Evolutionary conservation across 2,888 invertebrate species (phyloP), one percentile per base, ranked within the genome.

Genomic region (Dryomyza anilis): DNA sequence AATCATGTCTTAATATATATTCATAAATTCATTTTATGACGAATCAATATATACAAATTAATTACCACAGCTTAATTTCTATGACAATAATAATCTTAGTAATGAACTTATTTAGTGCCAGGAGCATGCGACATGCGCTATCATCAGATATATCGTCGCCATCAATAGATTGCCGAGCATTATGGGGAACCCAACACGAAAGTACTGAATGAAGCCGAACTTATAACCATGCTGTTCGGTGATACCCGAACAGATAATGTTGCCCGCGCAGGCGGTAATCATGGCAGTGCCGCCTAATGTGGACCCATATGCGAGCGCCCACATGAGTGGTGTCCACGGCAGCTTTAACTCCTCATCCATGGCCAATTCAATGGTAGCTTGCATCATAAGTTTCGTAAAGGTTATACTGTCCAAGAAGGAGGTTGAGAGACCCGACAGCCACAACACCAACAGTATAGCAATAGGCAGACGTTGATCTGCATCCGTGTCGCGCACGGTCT

Each of bases 201-300:
- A 90, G 84, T 92, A 95, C 74, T 93, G 88, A 77, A 89, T 83
- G 80, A 95, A 95, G 0, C 90, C 88, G 76, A 95, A 90, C 70
- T 88, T 85, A 79, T 94, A 94, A 6, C 94, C 95, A 80, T 95
- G 94, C 74, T 94, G 94, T 75, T 94, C 94, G 0, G 94, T 94
- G 3, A 95, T 91, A 58, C 95, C 94, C 2, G 93, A 93, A 82
- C 93, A 93, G 0, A 95, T 92, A 14, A 95, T 92, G 82, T 95
- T 95, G 0, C 93, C 92, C 21, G 93, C 92, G 0, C 94, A 92
- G 63, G 93, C 94, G 75, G 95, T 92, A n/a, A 95, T 80, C 0
- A 95, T 93, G 33, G 94, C 94, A 83, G 95, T 95, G 66, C 94
- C 94, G 84, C 95, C 95, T 60, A 95, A 85, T 79, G 94, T 94